Evolutionary conservation across 2,113 vertebrate genomes (phyloP).

Genomic region (Albula goreensis): DNA sequence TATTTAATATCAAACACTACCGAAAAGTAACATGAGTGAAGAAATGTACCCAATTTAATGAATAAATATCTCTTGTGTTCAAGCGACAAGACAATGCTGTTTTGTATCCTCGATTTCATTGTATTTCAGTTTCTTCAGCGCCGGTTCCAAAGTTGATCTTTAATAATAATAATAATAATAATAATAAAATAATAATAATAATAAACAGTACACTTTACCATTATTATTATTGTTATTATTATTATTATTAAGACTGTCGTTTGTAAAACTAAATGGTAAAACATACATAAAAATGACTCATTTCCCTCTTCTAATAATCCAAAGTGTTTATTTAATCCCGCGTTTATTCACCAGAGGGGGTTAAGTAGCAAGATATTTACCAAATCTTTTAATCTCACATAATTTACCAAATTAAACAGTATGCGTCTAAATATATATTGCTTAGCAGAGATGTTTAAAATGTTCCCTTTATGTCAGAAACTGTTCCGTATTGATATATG

Average conservation of each 20-base stretch:
- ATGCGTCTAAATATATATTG: conserved; percentile 41
- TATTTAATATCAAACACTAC: neutral
- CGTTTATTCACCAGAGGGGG: conserved; percentile 41
- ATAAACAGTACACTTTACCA: neutral
- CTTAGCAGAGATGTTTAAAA: neutral
- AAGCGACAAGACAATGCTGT: neutral
- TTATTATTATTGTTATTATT: neutral
- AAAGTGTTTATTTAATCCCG: conserved; percentile 59
- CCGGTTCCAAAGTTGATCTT: no score
- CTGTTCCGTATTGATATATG: neutral
- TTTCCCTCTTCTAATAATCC: conserved; percentile 61
- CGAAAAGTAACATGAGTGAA: neutral
- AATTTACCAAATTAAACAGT: conserved; percentile 63
- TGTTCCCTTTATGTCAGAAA: neutral
- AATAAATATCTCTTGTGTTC: neutral
- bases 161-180: conserved; percentile 27
- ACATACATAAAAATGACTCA: conserved; percentile 35
- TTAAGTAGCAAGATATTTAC: conserved; percentile 64
- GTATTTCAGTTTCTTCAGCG: no score
- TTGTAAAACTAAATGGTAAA: conserved; percentile 18
- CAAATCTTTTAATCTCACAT: conserved; percentile 68
- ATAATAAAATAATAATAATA: neutral
- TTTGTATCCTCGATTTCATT: neutral
- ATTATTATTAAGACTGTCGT: conserved; percentile 12
- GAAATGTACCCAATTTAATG: neutral